A percentile compares a stretch with the other conserved stretches of the same genome.
Conservation (phyloP, 2,113 vertebrate genomes). For the Sporophila hypoxantha region DNA sequence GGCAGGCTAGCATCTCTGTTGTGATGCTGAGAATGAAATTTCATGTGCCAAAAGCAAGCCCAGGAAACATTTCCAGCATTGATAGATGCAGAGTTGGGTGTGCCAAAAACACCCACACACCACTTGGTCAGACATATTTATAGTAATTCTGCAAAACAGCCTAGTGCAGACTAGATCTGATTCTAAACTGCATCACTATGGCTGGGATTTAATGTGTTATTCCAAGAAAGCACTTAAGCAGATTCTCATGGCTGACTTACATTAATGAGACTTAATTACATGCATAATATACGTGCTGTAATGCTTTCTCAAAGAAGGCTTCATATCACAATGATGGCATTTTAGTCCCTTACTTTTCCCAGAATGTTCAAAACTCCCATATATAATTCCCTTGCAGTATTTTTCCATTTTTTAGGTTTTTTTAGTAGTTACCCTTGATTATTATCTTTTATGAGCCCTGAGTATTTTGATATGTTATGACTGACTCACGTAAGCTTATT, state of each 20-base stretch:
- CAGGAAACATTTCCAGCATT: neutral
- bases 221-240: neutral
- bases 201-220: neutral
- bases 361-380: neutral
- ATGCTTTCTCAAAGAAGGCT: neutral
- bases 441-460: neutral
- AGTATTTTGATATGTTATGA: neutral
- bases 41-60: neutral
- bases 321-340: neutral
- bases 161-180: neutral
- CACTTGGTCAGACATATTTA: neutral
- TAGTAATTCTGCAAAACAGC: neutral
- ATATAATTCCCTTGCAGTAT: neutral
- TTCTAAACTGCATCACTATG: neutral
- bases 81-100: neutral
- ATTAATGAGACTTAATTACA: constrained; percentile 19
- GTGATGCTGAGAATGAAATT: neutral
- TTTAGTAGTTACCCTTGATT: neutral
- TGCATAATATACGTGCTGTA: neutral
- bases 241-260: constrained; percentile 3
- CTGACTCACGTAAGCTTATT: neutral
- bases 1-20: neutral
- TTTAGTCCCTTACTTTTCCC: neutral
- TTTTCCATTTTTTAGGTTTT: neutral
- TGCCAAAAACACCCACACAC: neutral